These are phyloP conservation scores for Lepidothrix coronata DNA, from an alignment of 2,113 vertebrate species.

Conservation along the genomic window DNA sequence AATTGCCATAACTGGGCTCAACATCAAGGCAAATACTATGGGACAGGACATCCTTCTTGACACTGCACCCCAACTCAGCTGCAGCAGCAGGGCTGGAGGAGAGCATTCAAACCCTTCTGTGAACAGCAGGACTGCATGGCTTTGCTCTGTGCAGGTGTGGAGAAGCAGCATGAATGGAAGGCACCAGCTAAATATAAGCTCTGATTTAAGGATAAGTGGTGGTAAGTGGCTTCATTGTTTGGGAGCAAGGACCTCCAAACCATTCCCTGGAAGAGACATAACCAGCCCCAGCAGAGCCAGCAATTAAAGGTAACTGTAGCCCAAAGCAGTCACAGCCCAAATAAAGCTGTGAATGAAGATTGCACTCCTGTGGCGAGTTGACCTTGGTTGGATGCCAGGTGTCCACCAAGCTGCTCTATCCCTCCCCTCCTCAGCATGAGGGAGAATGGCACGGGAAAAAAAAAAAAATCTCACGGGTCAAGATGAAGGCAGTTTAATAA, in stretches of 20 bases:
- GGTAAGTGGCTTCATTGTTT: background rate
- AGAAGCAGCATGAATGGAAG: background rate
- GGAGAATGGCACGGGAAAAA: background rate
- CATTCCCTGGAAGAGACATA: background rate
- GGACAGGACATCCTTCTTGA: background rate
- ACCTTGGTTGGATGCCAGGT: background rate
- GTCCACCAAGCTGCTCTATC: background rate
- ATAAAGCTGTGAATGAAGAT: background rate
- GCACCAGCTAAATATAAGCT: background rate
- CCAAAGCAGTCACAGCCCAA: background rate
- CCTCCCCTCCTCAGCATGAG: background rate
- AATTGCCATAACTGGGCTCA: background rate
- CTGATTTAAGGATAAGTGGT: background rate
- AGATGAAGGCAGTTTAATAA: background rate
- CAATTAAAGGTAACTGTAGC: constrained; percentile 19
- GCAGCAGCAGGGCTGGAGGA: background rate
- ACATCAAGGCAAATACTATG: background rate
- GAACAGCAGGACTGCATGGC: background rate
- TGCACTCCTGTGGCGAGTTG: background rate
- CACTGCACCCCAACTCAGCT: background rate
- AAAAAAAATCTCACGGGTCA: background rate
- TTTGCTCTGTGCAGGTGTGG: background rate
- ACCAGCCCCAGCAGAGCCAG: background rate
- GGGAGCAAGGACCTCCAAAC: background rate
- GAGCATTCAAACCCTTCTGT: background rate